phyloP scores from a whole-genome alignment of 2,797 vertebrate genomes.

The Streptopelia turtur region DNA sequence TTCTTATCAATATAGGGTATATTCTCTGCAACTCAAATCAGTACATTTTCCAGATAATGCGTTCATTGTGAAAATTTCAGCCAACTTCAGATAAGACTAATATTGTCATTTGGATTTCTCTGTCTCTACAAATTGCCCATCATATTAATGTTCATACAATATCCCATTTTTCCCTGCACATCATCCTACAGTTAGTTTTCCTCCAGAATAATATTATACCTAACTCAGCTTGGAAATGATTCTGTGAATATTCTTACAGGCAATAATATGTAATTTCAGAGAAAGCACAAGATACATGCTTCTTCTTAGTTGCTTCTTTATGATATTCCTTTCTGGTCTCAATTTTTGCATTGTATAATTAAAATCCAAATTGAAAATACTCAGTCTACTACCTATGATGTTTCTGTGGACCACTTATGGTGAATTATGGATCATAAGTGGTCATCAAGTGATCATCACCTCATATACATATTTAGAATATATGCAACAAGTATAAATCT shows the following conservation, averaged over 20 bases:
- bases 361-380: constrained; percentile 24
- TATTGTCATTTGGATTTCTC: not conserved
- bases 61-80: not conserved
- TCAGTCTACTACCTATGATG: not conserved
- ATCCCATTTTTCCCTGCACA: not conserved
- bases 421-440: not conserved
- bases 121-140: constrained; percentile 6
- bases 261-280: not conserved
- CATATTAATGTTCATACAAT: not conserved
- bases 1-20: not conserved
- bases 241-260: not conserved
- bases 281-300: not conserved
- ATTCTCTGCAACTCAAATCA: not conserved
- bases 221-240: not conserved
- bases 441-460: not conserved
- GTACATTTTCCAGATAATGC: not conserved
- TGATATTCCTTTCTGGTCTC: not conserved
- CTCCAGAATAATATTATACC: not conserved
- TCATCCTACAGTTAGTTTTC: not conserved
- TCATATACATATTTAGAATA: not conserved
- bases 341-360: constrained; percentile 12
- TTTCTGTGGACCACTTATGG: not conserved
- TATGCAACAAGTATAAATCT: not conserved
- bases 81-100: not conserved
- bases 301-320: not conserved